Evolutionary conservation across 2,888 invertebrate species (phyloP).

Genomic region (Erebia aethiops): DNA sequence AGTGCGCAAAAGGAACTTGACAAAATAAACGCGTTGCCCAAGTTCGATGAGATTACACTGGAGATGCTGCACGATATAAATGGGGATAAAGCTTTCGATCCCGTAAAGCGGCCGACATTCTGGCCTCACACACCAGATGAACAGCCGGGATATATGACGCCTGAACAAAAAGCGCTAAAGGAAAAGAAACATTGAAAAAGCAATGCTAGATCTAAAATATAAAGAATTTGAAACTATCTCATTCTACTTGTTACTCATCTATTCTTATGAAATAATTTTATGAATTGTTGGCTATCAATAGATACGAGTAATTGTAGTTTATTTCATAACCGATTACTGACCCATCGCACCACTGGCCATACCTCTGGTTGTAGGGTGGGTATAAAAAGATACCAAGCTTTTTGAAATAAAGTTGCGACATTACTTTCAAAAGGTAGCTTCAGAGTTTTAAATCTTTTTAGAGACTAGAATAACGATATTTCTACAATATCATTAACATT

Average conservation of each 20-base stretch:
- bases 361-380: too few species aligned
- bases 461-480: not conserved
- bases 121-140: slow-evolving; percentile 73
- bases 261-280: not conserved
- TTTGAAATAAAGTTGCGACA: too few species aligned
- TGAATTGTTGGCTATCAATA: too few species aligned
- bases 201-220: not conserved
- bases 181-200: slow-evolving; percentile 32
- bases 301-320: too few species aligned
- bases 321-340: too few species aligned
- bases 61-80: slow-evolving; percentile 62
- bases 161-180: slow-evolving; percentile 45
- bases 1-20: slow-evolving; percentile 56
- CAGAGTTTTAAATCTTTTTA: too few species aligned
- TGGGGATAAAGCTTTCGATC: slow-evolving; percentile 57
- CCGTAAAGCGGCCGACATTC: slow-evolving; percentile 62
- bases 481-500: too few species aligned
- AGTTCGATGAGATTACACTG: slow-evolving; percentile 67
- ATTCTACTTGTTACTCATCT: slow-evolving; percentile 2
- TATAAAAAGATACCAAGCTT: too few species aligned
- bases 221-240: not conserved
- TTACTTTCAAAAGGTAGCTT: too few species aligned
- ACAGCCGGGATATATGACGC: slow-evolving; percentile 57
- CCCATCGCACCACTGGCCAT: too few species aligned
- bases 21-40: slow-evolving; percentile 60